These are phyloP conservation scores for Tipula unca DNA, from an alignment of 2,888 invertebrate species.

Conservation along the genomic window DNA sequence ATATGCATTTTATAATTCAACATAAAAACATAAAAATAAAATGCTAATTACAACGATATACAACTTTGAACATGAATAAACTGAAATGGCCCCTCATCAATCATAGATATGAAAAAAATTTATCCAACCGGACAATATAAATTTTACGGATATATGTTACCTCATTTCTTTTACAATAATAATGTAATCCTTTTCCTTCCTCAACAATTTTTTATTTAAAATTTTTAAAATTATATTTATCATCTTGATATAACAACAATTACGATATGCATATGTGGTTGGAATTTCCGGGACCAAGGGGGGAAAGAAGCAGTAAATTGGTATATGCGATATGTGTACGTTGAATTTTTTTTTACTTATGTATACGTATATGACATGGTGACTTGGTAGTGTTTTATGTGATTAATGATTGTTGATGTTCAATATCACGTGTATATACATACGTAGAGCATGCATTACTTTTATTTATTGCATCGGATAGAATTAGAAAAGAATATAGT, in stretches of 20 bases:
- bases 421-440: not conserved
- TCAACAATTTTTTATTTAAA: not conserved
- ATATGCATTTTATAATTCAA: not conserved
- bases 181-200: not conserved
- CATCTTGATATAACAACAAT: not conserved
- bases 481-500: too few species aligned
- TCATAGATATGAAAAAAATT: not conserved
- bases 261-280: not conserved
- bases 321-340: not conserved
- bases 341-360: not conserved
- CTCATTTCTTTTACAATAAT: not conserved
- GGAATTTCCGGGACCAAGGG: not conserved
- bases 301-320: not conserved
- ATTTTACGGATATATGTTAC: constrained; percentile 14
- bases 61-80: not conserved
- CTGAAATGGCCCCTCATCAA: not conserved
- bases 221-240: not conserved
- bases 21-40: not conserved
- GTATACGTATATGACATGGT: not conserved
- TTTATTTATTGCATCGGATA: too few species aligned
- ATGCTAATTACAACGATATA: not conserved
- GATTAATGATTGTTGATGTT: not conserved
- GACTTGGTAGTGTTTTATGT: not conserved
- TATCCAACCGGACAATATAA: not conserved
- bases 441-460: too few species aligned